Percentiles rank a stretch among this genome's conserved stretches.
These are phyloP conservation scores for Kryptolebias ocellatus DNA, from an alignment of 2,797 vertebrate genomes.

Conservation along the genomic window DNA sequence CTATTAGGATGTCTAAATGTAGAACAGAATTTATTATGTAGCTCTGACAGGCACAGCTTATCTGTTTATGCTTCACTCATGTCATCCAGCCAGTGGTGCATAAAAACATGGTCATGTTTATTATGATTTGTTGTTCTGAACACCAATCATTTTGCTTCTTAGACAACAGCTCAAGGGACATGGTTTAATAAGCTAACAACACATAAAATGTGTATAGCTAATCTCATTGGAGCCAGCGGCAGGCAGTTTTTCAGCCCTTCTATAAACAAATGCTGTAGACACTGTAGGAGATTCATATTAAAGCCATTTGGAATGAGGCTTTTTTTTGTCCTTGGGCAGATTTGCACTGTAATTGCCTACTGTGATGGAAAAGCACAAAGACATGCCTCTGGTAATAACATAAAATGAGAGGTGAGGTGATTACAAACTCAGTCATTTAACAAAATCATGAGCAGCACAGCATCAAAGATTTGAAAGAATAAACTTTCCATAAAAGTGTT, in stretches of 20 bases:
- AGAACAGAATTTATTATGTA: slow-evolving; percentile 19
- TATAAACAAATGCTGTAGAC: slow-evolving; percentile 25
- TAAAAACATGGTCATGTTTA: slow-evolving; percentile 35
- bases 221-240: slow-evolving; percentile 49
- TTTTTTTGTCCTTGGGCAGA: slow-evolving; percentile 40
- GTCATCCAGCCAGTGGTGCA: slow-evolving; percentile 12
- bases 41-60: slow-evolving; percentile 26
- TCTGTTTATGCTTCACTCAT: slow-evolving; percentile 38
- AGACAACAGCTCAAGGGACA: slow-evolving; percentile 30
- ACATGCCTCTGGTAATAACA: slow-evolving; percentile 33
- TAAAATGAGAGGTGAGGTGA: slow-evolving; percentile 43
- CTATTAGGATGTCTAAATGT: background rate
- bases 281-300: slow-evolving; percentile 27
- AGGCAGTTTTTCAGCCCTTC: slow-evolving; percentile 34
- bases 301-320: slow-evolving; percentile 37
- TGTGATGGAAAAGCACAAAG: slow-evolving; percentile 24
- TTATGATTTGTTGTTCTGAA: slow-evolving; percentile 37
- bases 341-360: slow-evolving; percentile 30
- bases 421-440: slow-evolving; percentile 41
- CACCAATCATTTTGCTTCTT: slow-evolving; percentile 29
- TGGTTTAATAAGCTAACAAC: slow-evolving; percentile 53
- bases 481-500: background rate
- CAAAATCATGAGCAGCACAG: slow-evolving; percentile 20
- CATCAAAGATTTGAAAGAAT: slow-evolving; percentile 17
- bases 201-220: slow-evolving; percentile 32